Evolutionary conservation across 2,888 invertebrate genomes (phyloP).

Genomic region (Hipparchia sbordonii): DNA sequence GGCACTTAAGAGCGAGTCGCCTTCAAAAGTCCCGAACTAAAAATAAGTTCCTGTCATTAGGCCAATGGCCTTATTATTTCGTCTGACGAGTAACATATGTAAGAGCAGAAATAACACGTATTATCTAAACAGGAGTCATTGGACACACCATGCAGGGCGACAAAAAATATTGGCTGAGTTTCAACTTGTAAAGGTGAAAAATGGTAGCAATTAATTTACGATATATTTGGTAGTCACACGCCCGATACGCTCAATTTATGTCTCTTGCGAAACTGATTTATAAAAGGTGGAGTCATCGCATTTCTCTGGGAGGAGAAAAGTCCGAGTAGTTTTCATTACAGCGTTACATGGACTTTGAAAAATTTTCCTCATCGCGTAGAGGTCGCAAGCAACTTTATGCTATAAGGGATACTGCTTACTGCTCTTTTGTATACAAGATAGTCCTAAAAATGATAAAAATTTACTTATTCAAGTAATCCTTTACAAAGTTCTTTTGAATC

Average conservation of each 20-base stretch:
- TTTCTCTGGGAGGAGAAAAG: background rate
- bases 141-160: conserved; percentile 46
- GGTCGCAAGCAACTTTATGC: background rate
- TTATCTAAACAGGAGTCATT: conserved; percentile 74
- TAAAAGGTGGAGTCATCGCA: conserved; percentile 7
- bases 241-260: background rate
- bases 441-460: too few relatives aligned
- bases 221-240: conserved; percentile 18
- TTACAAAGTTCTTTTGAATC: too few relatives aligned
- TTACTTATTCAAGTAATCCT: too few relatives aligned
- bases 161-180: conserved; percentile 69
- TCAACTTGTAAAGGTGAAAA: conserved; percentile 55
- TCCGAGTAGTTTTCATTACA: background rate
- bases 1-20: conserved; percentile 61
- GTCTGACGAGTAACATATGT: conserved; percentile 79
- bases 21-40: conserved; percentile 64
- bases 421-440: too few relatives aligned
- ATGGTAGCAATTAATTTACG: conserved; percentile 20
- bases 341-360: background rate
- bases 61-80: conserved; percentile 81
- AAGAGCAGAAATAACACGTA: conserved; percentile 75
- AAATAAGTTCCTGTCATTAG: conserved; percentile 77
- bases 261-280: background rate
- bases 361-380: background rate
- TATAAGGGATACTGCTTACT: too few relatives aligned